A percentile compares a stretch with the other conserved stretches of the same genome.
phyloP scores from a whole-genome alignment of 2,797 vertebrate genomes.

The Spinibarbus caldwelli region DNA sequence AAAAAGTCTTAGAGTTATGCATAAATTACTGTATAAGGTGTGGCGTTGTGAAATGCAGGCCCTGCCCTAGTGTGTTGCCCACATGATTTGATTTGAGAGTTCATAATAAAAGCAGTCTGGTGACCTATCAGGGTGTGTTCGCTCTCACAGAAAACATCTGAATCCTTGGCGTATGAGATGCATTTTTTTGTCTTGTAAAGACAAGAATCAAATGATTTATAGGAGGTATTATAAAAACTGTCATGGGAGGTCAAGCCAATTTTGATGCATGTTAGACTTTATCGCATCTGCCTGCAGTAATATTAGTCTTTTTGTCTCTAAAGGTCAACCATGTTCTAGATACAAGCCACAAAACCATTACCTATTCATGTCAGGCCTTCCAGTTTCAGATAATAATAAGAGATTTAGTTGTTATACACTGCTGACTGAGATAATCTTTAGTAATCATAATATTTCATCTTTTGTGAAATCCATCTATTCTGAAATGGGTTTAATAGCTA shows the following conservation, averaged over 20 bases:
- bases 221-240: background rate
- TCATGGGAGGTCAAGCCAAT: background rate
- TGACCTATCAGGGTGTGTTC: slow-evolving; percentile 12
- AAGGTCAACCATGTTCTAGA: background rate
- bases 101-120: slow-evolving; percentile 5
- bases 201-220: background rate
- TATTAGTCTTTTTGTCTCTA: background rate
- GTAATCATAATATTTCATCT: background rate
- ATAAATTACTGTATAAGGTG: background rate
- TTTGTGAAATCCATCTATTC: background rate
- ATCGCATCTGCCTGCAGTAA: background rate
- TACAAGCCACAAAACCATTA: background rate
- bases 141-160: background rate
- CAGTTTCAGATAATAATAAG: too few species aligned
- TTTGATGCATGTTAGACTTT: background rate
- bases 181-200: background rate
- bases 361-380: too few species aligned
- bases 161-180: background rate
- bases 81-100: slow-evolving; percentile 33
- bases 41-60: background rate
- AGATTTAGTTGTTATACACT: background rate
- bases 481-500: background rate
- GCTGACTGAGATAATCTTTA: background rate
- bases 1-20: background rate
- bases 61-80: slow-evolving; percentile 10